Evolutionary conservation across 2,888 invertebrate species (phyloP).

Genomic region (Gasteruption jaculator): DNA sequence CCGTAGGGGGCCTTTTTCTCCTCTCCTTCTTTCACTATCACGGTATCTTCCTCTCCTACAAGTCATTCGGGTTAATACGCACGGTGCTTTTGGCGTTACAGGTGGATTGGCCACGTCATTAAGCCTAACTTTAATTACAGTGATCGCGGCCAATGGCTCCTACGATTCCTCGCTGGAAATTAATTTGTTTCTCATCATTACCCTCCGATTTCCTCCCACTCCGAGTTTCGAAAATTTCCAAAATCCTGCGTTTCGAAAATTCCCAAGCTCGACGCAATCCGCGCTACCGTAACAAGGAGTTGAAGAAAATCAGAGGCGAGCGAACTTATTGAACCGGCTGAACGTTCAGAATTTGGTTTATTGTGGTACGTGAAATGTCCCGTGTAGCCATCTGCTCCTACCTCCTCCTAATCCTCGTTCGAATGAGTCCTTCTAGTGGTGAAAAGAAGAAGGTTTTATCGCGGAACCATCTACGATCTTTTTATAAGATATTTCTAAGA

Average conservation of each 20-base stretch:
- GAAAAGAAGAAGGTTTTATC: constrained; percentile 40
- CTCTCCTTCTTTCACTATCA: constrained; percentile 1
- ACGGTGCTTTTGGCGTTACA: constrained; percentile 23
- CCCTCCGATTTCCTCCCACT: no score
- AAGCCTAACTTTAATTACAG: constrained; percentile 40
- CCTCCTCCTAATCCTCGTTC: constrained; percentile 19
- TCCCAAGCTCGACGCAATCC: no score
- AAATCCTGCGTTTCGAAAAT: no score
- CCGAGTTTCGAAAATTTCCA: no score
- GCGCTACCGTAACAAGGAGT: no score
- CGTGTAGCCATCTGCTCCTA: constrained; percentile 16
- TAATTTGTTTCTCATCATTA: no score
- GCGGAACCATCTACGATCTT: constrained; percentile 45
- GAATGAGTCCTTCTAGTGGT: constrained; percentile 22
- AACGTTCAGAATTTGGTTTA: background rate
- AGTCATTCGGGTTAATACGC: constrained; percentile 9
- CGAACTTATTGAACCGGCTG: background rate
- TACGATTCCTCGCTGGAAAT: no score
- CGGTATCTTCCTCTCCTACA: constrained; percentile 5
- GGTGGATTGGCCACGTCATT: constrained; percentile 35
- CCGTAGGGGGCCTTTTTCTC: constrained; percentile 33
- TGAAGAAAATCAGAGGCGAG: no score
- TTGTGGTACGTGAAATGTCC: constrained; percentile 2
- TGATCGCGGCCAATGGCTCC: constrained; percentile 29
- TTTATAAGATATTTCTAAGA: constrained; percentile 47